Percentiles rank a stretch among this genome's conserved stretches.
phyloP scores from a whole-genome alignment of 2,797 vertebrate species.

The Channa striata region DNA sequence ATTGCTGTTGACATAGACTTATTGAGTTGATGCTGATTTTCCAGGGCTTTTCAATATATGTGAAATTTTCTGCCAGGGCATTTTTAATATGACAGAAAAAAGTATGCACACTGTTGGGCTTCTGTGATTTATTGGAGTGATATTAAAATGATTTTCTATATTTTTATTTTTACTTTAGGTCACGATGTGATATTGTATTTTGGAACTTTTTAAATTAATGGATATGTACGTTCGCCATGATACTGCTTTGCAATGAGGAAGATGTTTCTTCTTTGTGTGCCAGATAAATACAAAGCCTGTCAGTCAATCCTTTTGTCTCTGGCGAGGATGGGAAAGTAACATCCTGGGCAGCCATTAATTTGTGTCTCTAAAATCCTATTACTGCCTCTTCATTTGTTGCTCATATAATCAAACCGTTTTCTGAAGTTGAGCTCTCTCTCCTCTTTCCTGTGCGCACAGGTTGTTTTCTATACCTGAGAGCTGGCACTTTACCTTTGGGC shows the following conservation, averaged over 20 bases:
- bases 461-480: constrained; percentile 40
- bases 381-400: constrained; percentile 32
- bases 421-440: constrained; percentile 30
- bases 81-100: constrained; percentile 80
- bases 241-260: constrained; percentile 2
- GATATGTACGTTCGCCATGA: neutral
- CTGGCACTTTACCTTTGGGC: constrained; percentile 37
- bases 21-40: constrained; percentile 81
- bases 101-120: constrained; percentile 63
- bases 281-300: constrained; percentile 19
- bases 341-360: constrained; percentile 27
- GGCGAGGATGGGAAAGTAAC: constrained; percentile 29
- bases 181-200: constrained; percentile 24
- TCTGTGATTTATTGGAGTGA: constrained; percentile 75
- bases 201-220: constrained; percentile 15
- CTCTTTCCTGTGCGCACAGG: constrained; percentile 23
- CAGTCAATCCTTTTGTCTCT: constrained; percentile 34
- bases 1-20: constrained; percentile 84
- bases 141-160: constrained; percentile 75
- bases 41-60: constrained; percentile 77
- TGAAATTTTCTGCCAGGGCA: constrained; percentile 65
- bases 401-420: constrained; percentile 21
- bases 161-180: constrained; percentile 53
- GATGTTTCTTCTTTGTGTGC: constrained; percentile 6
- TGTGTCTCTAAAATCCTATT: constrained; percentile 43